These are phyloP conservation scores for Choloepus didactylus DNA, from an alignment of 2,797 vertebrate species.

Conservation along the genomic window DNA sequence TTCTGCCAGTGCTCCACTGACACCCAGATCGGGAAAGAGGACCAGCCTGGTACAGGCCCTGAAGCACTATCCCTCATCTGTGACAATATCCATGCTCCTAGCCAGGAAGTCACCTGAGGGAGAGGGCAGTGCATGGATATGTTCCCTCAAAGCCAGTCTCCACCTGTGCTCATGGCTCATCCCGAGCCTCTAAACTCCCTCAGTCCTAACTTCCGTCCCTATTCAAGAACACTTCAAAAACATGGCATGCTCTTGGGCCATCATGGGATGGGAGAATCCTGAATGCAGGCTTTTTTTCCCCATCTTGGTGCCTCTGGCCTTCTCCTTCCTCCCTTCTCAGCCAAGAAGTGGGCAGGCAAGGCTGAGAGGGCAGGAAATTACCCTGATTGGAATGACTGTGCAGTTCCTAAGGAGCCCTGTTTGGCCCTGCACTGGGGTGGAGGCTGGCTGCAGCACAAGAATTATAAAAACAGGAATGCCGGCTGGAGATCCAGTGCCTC, in stretches of 20 bases:
- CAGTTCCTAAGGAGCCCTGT: conserved; percentile 67
- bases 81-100: neutral
- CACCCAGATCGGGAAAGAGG: neutral
- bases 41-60: neutral
- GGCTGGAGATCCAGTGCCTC: conserved; percentile 35
- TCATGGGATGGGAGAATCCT: neutral
- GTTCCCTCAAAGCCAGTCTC: neutral
- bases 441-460: conserved; percentile 64
- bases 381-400: conserved; percentile 51
- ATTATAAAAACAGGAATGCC: conserved; percentile 74
- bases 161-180: neutral
- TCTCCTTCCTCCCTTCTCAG: conserved; percentile 52
- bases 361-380: conserved; percentile 69
- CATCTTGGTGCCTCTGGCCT: conserved; percentile 38
- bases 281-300: conserved; percentile 34
- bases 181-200: conserved; percentile 1
- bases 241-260: neutral
- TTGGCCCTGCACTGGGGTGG: conserved; percentile 6
- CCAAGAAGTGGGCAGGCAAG: conserved; percentile 45
- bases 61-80: neutral
- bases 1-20: conserved; percentile 36
- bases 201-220: neutral
- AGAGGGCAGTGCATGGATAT: neutral
- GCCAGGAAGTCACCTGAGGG: conserved; percentile 17
- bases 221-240: neutral